A percentile compares a stretch with the other conserved stretches of the same genome.
Evolutionary conservation across 2,113 vertebrate species (phyloP).

Genomic region (Pan paniscus): DNA sequence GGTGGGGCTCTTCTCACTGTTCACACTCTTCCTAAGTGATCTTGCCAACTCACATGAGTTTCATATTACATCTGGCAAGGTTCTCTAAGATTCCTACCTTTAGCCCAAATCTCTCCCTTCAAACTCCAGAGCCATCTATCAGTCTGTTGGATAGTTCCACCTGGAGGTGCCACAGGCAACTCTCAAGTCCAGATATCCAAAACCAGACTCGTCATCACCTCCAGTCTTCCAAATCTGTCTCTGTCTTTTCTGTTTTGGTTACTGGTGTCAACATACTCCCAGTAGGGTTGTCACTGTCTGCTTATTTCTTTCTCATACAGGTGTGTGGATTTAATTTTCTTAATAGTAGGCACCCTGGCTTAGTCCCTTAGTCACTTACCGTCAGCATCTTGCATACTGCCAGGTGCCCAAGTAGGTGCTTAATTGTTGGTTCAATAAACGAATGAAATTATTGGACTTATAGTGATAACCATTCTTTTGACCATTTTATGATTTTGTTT

Average conservation of each 20-base stretch:
- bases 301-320: background rate
- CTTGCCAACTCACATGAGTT: background rate
- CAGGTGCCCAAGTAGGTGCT: background rate
- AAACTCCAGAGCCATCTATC: background rate
- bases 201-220: background rate
- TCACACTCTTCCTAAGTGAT: background rate
- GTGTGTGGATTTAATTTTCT: background rate
- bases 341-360: background rate
- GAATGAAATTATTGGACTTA: background rate
- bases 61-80: background rate
- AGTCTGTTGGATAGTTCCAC: background rate
- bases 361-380: background rate
- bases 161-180: background rate
- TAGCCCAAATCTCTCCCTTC: background rate
- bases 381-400: background rate
- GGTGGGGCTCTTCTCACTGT: background rate
- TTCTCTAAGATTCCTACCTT: background rate
- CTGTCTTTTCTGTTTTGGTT: background rate
- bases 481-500: background rate
- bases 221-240: background rate
- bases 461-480: background rate
- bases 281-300: background rate
- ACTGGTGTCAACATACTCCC: background rate
- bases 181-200: background rate
- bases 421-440: background rate